A percentile compares a stretch with the other conserved stretches of the same genome.
phyloP scores from a whole-genome alignment of 2,888 invertebrate species.

The Epinotia nisella region DNA sequence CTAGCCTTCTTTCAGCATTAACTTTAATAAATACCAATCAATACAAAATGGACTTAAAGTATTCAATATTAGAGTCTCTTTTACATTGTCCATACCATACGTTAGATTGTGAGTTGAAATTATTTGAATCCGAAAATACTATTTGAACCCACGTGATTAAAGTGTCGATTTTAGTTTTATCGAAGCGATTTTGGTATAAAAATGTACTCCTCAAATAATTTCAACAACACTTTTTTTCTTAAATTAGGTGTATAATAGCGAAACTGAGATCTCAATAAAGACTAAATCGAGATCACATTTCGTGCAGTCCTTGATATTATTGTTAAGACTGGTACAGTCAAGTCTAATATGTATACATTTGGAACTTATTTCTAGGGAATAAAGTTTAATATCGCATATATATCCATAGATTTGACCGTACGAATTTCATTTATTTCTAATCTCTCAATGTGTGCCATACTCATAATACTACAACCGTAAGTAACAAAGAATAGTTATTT shows the following conservation, averaged over 20 bases:
- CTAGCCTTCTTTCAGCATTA: constrained; percentile 14
- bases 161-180: not conserved
- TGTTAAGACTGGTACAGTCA: constrained; percentile 14
- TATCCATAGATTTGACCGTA: constrained; percentile 1
- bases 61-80: constrained; percentile 4
- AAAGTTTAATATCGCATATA: constrained; percentile 1
- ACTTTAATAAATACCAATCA: not conserved
- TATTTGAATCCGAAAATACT: not conserved
- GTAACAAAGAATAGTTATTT: no score
- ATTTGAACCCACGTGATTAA: no score
- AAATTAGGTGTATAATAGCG: not conserved
- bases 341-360: constrained; percentile 6
- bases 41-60: constrained; percentile 18
- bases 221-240: constrained; percentile 2
- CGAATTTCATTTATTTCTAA: not conserved
- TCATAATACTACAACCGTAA: not conserved
- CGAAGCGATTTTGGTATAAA: not conserved
- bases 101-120: not conserved
- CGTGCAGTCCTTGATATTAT: constrained; percentile 31
- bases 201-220: constrained; percentile 3
- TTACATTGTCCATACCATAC: constrained; percentile 16
- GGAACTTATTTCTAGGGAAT: constrained; percentile 12
- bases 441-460: not conserved
- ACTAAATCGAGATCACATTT: constrained; percentile 40
- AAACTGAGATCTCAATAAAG: constrained; percentile 37